These are phyloP conservation scores for Caranx melampygus DNA, from an alignment of 2,113 vertebrate species.

Conservation along the genomic window DNA sequence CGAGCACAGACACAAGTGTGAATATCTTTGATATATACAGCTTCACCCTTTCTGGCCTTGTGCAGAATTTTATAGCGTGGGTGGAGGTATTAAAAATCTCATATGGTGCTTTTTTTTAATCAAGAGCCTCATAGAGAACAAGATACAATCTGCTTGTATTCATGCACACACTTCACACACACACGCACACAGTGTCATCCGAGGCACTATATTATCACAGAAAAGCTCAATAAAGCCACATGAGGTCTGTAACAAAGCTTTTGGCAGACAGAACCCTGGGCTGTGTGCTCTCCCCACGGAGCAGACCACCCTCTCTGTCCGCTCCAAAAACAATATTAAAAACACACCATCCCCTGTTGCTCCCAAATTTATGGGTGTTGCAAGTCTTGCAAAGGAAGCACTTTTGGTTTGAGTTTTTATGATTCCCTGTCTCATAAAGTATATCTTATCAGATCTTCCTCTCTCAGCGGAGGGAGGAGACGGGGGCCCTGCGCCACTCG, in stretches of 20 bases:
- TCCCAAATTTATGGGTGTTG: slow-evolving; percentile 56
- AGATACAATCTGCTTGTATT: slow-evolving; percentile 55
- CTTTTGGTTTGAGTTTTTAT: slow-evolving; percentile 57
- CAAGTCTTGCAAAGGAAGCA: slow-evolving; percentile 58
- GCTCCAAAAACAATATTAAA: slow-evolving; percentile 73
- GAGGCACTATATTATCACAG: slow-evolving; percentile 59
- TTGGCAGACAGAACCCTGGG: slow-evolving; percentile 60
- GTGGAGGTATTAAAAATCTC: slow-evolving; percentile 63
- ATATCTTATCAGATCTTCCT: slow-evolving; percentile 54
- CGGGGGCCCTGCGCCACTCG: slow-evolving; percentile 18
- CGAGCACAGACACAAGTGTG: slow-evolving; percentile 19
- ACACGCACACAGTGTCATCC: slow-evolving; percentile 35
- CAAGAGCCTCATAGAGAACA: slow-evolving; percentile 28
- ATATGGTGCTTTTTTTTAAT: slow-evolving; percentile 50
- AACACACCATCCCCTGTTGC: slow-evolving; percentile 51
- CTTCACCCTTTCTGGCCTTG: slow-evolving; percentile 42
- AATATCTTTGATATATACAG: slow-evolving; percentile 17
- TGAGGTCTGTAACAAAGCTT: slow-evolving; percentile 67
- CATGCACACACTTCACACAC: slow-evolving; percentile 33
- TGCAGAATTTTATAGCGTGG: slow-evolving; percentile 27
- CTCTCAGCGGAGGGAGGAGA: slow-evolving; percentile 47
- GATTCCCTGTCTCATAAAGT: slow-evolving; percentile 59
- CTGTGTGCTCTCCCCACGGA: slow-evolving; percentile 51
- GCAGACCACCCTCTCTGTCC: slow-evolving; percentile 62
- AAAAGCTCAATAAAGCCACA: slow-evolving; percentile 69